Evolutionary conservation across 2,888 invertebrate species (phyloP), one percentile per base, ranked within the genome.

Genomic region (Apodemia mormo): DNA sequence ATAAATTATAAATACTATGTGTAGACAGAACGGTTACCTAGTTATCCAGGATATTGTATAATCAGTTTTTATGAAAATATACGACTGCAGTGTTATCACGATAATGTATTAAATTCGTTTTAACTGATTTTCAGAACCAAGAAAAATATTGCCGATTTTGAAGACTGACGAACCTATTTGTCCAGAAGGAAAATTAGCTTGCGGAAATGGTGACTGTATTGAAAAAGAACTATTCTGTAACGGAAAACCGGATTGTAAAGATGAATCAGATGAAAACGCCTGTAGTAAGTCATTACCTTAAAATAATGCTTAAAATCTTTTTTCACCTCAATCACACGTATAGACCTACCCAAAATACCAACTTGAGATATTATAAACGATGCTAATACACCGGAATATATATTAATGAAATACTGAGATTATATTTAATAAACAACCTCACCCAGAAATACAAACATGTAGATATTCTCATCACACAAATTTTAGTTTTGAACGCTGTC

Each of bases 121-220:
- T 49, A n/a, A 49, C 49, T 49, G 49, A 64, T 72, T 91, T 95
- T 79, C 95, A 98, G 98, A 97, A 90, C 98, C 98, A 58, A 95
- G 98, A 79, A 97, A 98, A 92, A 95, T 97, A 72, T 94, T 97
- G 82, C 98, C 98, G 66, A 96, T 97, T 81, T 92, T 98, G 82
- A 97, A 97, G 92, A 98, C 98, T 70, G 98, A 98, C 88, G 98
- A 98, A 86, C 98, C 98, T 68, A 95, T 98, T 79, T 98, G 98
- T 81, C 96, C 97, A 22, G 97, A 97, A 81, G 97, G 97, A 70
- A 97, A 98, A 94, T 92, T 98, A 72, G 96, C 97, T 72, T 98
- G 98, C 87, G 98, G 98, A 74, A 97, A 96, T 88, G 97, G 97
- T 75, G 98, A 98, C 85, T 98, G 98, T 90, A 95, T 98, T 72